Evolutionary conservation across 1,140 invertebrate species (phyloP).

Genomic region (Bursaphelenchus mucronatus): DNA sequence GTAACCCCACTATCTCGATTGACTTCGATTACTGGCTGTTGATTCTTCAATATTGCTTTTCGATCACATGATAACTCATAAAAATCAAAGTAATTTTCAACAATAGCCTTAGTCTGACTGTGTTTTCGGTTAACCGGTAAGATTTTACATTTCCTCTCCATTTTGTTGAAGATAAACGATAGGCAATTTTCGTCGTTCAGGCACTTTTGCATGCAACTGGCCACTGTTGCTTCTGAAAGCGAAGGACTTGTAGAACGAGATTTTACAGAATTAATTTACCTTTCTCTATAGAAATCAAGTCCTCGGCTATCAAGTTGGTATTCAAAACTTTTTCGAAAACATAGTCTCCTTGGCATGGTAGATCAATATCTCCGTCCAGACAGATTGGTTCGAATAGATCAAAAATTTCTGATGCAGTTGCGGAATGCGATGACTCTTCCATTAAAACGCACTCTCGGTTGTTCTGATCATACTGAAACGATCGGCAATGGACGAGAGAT

Average conservation of each 20-base stretch:
- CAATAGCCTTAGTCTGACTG: constrained; percentile 28
- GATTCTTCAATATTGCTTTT: constrained; percentile 21
- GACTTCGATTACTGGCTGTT: not conserved
- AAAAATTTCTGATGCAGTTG: constrained; percentile 21
- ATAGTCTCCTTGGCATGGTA: constrained; percentile 40
- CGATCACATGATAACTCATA: constrained; percentile 46
- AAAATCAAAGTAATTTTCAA: constrained; percentile 42
- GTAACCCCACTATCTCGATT: too few species aligned
- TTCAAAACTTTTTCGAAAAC: constrained; percentile 40
- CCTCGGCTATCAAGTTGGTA: constrained; percentile 36
- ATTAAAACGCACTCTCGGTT: constrained; percentile 38
- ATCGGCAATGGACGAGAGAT: constrained; percentile 33
- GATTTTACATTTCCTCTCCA: constrained; percentile 29
- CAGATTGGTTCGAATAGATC: constrained; percentile 49
- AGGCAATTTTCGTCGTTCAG: constrained; percentile 33
- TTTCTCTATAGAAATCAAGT: constrained; percentile 21
- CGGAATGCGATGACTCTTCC: constrained; percentile 20
- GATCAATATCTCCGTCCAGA: constrained; percentile 25
- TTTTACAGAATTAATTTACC: constrained; percentile 16
- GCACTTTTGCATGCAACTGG: constrained; percentile 39
- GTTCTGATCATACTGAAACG: constrained; percentile 35
- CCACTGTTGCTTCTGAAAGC: constrained; percentile 34
- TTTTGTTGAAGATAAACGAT: constrained; percentile 31
- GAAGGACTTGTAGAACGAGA: not conserved
- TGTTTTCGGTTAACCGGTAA: constrained; percentile 33